Percentiles rank a stretch among this genome's conserved stretches.
These are phyloP conservation scores for Gryllus longicercus DNA, from an alignment of 2,888 invertebrate species.

Conservation along the genomic window DNA sequence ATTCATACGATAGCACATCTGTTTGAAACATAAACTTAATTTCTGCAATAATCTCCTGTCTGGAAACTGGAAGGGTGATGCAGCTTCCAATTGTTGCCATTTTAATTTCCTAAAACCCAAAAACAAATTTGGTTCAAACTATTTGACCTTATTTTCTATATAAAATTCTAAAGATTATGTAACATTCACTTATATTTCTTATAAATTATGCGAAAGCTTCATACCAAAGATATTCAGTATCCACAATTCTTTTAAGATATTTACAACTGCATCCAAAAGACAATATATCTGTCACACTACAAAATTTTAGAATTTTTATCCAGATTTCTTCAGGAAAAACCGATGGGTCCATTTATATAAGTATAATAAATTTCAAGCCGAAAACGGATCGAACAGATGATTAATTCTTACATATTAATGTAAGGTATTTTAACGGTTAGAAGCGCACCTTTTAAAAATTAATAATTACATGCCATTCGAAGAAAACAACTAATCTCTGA, in stretches of 20 bases:
- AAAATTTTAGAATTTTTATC: constrained; percentile 48
- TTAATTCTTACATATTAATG: too few relatives aligned
- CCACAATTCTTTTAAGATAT: constrained; percentile 46
- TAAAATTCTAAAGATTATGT: not conserved
- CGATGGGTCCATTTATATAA: constrained; percentile 45
- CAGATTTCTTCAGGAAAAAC: constrained; percentile 49
- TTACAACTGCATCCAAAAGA: constrained; percentile 48
- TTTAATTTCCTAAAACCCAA: constrained; percentile 45
- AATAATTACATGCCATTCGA: too few relatives aligned
- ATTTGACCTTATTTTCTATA: not conserved
- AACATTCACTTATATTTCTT: not conserved
- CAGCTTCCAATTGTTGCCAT: constrained; percentile 46
- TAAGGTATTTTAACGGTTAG: too few relatives aligned
- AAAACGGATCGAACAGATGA: too few relatives aligned
- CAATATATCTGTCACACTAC: constrained; percentile 46
- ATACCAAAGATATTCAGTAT: constrained; percentile 48
- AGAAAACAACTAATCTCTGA: too few relatives aligned
- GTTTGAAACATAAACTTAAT: constrained; percentile 46
- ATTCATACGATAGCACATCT: constrained; percentile 47
- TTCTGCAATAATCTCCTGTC: constrained; percentile 46
- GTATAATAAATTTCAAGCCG: too few relatives aligned
- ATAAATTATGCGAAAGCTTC: constrained; percentile 34
- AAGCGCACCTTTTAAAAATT: too few relatives aligned
- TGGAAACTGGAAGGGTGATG: constrained; percentile 47
- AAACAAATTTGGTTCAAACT: not conserved